Percentiles rank a stretch among this genome's conserved stretches.
Evolutionary conservation across 2,797 vertebrate genomes (phyloP).

Genomic region (Labeo calbasu): DNA sequence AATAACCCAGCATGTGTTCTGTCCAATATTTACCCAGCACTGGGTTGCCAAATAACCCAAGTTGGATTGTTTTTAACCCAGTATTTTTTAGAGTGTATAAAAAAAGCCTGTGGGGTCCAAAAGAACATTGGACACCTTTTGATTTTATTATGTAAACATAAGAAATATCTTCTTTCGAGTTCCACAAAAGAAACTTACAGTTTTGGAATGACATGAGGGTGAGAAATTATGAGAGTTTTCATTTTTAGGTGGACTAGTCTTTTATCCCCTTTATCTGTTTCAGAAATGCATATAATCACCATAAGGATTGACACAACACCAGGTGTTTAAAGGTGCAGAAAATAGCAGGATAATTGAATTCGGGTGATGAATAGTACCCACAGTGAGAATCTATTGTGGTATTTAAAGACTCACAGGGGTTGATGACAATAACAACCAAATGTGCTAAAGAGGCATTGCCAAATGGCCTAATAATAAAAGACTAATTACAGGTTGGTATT

Average conservation of each 20-base stretch:
- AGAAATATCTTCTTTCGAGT: background rate
- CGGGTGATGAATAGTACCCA: background rate
- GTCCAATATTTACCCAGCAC: too few species aligned
- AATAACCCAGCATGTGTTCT: too few species aligned
- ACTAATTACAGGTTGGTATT: constrained; percentile 24
- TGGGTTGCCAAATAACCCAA: too few species aligned
- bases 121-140: background rate
- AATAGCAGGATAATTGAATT: constrained; percentile 12
- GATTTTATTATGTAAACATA: background rate
- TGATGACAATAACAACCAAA: constrained; percentile 51
- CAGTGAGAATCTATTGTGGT: constrained; percentile 15
- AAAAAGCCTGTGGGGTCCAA: background rate
- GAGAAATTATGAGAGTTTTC: background rate
- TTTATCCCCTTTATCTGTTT: background rate
- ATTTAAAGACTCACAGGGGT: constrained; percentile 48
- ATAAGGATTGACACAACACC: background rate
- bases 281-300: background rate
- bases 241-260: background rate
- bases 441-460: constrained; percentile 12
- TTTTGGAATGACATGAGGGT: background rate
- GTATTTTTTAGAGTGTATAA: background rate
- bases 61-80: too few species aligned
- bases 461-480: constrained; percentile 14
- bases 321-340: background rate
- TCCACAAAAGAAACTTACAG: background rate